Conservation (phyloP, 2,797 vertebrate genomes). For the Okamejei kenojei region DNA sequence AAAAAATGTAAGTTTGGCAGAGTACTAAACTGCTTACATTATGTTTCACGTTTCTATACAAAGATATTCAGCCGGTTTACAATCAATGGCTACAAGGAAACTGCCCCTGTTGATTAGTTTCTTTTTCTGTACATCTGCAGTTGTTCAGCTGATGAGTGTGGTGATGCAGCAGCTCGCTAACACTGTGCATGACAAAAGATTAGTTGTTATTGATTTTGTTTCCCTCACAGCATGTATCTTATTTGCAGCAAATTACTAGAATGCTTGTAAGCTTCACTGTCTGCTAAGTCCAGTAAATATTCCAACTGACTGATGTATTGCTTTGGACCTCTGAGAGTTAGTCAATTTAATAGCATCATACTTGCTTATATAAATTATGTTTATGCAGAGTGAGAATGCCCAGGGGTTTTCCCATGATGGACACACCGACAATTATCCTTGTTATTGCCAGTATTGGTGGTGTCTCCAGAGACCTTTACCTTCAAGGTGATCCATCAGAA, state of each 20-base stretch:
- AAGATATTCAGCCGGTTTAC: not conserved
- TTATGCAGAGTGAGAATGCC: not conserved
- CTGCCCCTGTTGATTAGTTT: not conserved
- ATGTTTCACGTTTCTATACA: not conserved
- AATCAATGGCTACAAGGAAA: not conserved
- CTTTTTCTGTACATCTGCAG: not conserved
- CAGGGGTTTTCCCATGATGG: not conserved
- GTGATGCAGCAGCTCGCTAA: not conserved
- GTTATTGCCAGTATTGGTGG: not conserved
- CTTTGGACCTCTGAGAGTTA: not conserved
- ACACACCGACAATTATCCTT: not conserved
- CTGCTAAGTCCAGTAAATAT: not conserved
- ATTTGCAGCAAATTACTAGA: not conserved
- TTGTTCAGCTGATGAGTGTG: not conserved
- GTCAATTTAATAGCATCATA: not conserved
- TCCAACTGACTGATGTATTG: not conserved
- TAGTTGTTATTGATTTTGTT: slow-evolving; percentile 25
- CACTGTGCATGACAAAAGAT: not conserved
- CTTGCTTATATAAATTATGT: not conserved
- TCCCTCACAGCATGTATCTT: slow-evolving; percentile 3
- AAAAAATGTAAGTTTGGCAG: not conserved
- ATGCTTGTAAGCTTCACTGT: not conserved
- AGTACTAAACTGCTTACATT: not conserved
- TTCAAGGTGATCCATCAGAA: not conserved
- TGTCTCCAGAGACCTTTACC: not conserved